Evolutionary conservation across 2,113 vertebrate species (phyloP).

Genomic region (Leptobrachium ailaonicum): DNA sequence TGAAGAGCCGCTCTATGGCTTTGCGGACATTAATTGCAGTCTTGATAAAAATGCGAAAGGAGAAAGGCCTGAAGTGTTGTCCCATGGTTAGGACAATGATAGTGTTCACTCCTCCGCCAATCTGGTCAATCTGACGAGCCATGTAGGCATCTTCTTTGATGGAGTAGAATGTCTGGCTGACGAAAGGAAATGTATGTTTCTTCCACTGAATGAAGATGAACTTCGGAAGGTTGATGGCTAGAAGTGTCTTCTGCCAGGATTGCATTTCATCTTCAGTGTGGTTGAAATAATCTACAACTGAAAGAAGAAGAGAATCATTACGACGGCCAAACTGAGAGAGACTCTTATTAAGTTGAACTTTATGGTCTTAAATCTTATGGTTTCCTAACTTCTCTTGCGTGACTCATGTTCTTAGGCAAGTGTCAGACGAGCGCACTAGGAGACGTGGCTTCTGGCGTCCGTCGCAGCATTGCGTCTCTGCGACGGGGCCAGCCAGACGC

Average conservation of each 20-base stretch:
- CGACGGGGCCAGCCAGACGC: too few relatives aligned
- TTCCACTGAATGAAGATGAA: constrained; percentile 58
- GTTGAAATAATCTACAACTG: constrained; percentile 54
- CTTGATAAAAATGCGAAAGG: constrained; percentile 53
- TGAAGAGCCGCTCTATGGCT: constrained; percentile 51
- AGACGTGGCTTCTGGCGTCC: too few relatives aligned
- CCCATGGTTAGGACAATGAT: constrained; percentile 55
- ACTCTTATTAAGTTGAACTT: too few relatives aligned
- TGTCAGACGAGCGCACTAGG: too few relatives aligned
- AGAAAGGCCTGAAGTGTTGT: constrained; percentile 58
- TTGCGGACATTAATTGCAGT: constrained; percentile 46
- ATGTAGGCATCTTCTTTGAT: constrained; percentile 54
- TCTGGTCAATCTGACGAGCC: constrained; percentile 52
- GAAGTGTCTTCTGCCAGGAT: constrained; percentile 38
- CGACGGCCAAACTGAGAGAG: too few relatives aligned
- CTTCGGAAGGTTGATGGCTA: constrained; percentile 50
- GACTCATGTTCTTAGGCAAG: too few relatives aligned
- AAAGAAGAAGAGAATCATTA: not conserved
- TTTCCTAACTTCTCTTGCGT: too few relatives aligned
- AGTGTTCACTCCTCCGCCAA: constrained; percentile 52
- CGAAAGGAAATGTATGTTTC: constrained; percentile 53
- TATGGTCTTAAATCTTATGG: too few relatives aligned
- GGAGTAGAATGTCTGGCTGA: constrained; percentile 24
- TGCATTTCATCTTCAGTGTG: constrained; percentile 52
- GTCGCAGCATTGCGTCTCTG: too few relatives aligned